Evolutionary conservation across 2,113 vertebrate genomes (phyloP).

Genomic region (Misgurnus mizolepis): DNA sequence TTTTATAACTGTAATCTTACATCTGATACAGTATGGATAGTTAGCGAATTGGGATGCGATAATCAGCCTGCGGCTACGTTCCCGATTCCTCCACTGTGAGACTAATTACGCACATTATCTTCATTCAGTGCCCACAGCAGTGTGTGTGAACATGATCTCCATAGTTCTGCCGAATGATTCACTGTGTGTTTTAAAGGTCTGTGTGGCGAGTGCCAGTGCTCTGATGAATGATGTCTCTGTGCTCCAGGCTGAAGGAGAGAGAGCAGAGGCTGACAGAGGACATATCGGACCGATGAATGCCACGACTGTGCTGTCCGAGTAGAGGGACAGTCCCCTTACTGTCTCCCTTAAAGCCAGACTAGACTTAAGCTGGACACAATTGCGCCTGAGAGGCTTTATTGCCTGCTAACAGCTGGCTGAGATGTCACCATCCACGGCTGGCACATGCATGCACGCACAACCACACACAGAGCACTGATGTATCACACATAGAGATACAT

Average conservation of each 20-base stretch:
- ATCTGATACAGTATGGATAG: not conserved
- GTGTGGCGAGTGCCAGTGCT: constrained; percentile 27
- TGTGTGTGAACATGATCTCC: constrained; percentile 25
- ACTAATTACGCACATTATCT: constrained; percentile 5
- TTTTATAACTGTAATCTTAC: no score
- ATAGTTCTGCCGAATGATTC: not conserved
- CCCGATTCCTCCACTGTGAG: not conserved
- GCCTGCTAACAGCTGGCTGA: constrained; percentile 55
- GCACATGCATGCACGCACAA: constrained; percentile 17
- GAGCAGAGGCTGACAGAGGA: constrained; percentile 31
- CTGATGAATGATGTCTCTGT: constrained; percentile 53
- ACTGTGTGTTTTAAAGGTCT: constrained; percentile 39
- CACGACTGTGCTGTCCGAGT: constrained; percentile 36
- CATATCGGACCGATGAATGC: constrained; percentile 47
- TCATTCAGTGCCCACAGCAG: constrained; percentile 13
- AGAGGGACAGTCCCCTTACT: constrained; percentile 38
- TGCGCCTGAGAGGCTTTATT: constrained; percentile 48
- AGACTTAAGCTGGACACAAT: constrained; percentile 44
- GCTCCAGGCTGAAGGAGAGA: constrained; percentile 23
- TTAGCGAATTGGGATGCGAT: not conserved
- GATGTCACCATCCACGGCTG: constrained; percentile 45
- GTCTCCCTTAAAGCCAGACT: constrained; percentile 45
- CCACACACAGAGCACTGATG: not conserved
- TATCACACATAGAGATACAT: not conserved
- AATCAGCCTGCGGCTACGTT: not conserved